Evolutionary conservation across 2,888 invertebrate species (phyloP), one percentile per base, ranked within the genome.

Genomic region (Eristalis pertinax): DNA sequence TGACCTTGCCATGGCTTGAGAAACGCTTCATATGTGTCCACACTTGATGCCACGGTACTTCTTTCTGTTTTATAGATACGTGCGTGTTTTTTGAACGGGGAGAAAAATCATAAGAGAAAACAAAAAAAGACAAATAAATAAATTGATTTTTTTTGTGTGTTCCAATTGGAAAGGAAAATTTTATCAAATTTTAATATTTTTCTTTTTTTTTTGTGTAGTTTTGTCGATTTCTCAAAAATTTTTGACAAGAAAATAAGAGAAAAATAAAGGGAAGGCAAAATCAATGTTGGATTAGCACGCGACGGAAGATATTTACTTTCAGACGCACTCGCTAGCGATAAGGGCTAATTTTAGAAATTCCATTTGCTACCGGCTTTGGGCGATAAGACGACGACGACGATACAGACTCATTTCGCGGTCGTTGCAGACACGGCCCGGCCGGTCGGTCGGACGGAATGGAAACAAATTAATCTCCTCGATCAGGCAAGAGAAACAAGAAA

Each of bases 1-100:
- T 92, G 89, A 92, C 92, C 91, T 92, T 92, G 85, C 92, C 92
- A 84, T 88, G 84, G 90, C 92, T 91, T 76, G 92, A 92, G 84
- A 92, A 90, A 89, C 92, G 92, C 90, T 92, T 92, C 92, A 92
- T 92, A 88, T 92, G 92, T 81, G 92, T 92, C 92, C 92, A 92
- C 89, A 92, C 92, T 89, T 92, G 92, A 91, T 92, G 92, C 92
- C 92, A 92, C 50, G 92, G 92, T 89, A 91, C 90, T 80, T 92
- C 92, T 91, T 92, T 92, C 91, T 60, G 60, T 26, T 60, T 1
- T 24, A 8, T 8, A 19, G 13, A 89, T 85, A 77, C 86, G 65
- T 72, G 70, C 63, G 70, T 10, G n/a, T n/a, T n/a, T n/a, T 58
- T 26, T 62, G 32, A 58, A 56, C 43, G 69, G 67, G 67, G 64